Conservation (phyloP, 2,113 vertebrate genomes). For the Catharus minimus region DNA sequence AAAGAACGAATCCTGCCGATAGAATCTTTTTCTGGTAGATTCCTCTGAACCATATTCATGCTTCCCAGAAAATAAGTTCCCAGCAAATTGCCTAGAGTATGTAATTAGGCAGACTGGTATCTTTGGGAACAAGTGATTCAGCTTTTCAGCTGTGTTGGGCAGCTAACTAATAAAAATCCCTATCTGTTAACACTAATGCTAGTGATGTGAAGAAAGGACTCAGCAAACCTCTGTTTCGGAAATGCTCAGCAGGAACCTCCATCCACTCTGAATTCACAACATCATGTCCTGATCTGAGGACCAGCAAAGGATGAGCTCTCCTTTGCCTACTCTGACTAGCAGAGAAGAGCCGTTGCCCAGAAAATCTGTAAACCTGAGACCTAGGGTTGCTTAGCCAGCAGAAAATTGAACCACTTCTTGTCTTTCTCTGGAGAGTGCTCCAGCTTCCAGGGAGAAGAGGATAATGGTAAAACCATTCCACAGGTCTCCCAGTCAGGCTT, state of each 20-base stretch:
- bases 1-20: neutral
- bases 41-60: neutral
- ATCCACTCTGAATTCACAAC: neutral
- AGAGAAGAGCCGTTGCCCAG: neutral
- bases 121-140: neutral
- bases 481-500: neutral
- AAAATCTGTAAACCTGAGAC: neutral
- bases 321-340: neutral
- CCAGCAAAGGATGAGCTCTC: neutral
- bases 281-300: neutral
- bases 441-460: neutral
- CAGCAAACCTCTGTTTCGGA: neutral
- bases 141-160: neutral
- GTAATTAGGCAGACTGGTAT: neutral
- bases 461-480: neutral
- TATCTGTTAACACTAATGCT: neutral
- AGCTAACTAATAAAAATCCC: neutral
- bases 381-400: neutral
- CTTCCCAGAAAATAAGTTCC: neutral
- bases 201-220: neutral
- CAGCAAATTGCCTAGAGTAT: neutral
- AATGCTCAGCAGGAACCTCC: neutral
- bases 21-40: neutral
- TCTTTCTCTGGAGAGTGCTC: neutral
- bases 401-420: neutral